These are phyloP conservation scores for Brienomyrus longianalis DNA, from an alignment of 2,113 vertebrate species.

Conservation along the genomic window DNA sequence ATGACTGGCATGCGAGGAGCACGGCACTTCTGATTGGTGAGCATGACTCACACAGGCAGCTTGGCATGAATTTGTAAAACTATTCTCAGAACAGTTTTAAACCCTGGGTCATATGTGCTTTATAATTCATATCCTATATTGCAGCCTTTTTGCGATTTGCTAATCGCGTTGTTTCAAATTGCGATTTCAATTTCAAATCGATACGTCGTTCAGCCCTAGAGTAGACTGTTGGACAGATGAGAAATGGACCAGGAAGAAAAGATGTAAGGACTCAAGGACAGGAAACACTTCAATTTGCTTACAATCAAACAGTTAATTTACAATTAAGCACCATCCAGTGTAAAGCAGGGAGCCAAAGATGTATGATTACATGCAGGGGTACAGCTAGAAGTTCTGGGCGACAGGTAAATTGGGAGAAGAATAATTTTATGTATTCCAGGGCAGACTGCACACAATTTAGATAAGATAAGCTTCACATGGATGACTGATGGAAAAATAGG, in stretches of 20 bases:
- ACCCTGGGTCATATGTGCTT: no score
- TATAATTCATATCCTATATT: no score
- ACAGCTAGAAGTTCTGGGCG: not conserved
- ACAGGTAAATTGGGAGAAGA: not conserved
- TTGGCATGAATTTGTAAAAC: no score
- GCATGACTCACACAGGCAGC: no score
- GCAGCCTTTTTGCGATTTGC: not conserved
- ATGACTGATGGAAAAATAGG: not conserved
- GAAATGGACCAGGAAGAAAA: constrained; percentile 30
- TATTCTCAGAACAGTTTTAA: no score
- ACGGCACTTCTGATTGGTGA: no score
- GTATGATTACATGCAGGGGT: not conserved
- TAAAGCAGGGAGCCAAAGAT: not conserved
- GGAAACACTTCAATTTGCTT: not conserved
- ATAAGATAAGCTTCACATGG: not conserved
- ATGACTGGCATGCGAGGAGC: no score
- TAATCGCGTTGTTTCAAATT: no score
- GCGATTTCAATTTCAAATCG: no score
- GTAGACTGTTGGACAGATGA: constrained; percentile 24
- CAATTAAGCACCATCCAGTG: constrained; percentile 11
- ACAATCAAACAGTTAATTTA: constrained; percentile 19
- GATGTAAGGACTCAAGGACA: not conserved
- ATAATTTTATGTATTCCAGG: not conserved
- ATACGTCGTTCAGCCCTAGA: not conserved
- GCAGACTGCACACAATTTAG: not conserved